These are phyloP conservation scores for Uropsilus gracilis DNA, from an alignment of 2,113 vertebrate genomes.

Conservation along the genomic window DNA sequence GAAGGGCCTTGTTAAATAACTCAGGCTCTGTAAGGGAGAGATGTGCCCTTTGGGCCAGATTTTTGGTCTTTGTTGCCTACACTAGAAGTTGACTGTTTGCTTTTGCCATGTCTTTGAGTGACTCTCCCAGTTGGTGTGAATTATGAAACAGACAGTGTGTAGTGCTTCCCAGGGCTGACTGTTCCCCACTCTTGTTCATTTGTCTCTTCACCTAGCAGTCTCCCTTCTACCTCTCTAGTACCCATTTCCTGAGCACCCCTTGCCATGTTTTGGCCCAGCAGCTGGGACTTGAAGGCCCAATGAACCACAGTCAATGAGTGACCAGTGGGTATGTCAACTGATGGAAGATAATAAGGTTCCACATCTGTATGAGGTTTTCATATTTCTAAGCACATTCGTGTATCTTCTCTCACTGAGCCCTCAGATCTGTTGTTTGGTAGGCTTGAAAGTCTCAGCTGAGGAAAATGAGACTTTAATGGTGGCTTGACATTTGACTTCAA, in stretches of 20 bases:
- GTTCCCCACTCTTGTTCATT: no score
- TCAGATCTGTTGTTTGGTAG: background rate
- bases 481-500: conserved; percentile 61
- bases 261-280: background rate
- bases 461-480: conserved; percentile 56
- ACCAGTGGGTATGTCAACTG: background rate
- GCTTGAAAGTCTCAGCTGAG: conserved; percentile 37
- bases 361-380: background rate
- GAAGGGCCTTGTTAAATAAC: background rate
- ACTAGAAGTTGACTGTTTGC: background rate
- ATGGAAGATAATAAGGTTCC: background rate
- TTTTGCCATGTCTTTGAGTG: background rate
- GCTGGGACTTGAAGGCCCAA: background rate
- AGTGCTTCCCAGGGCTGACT: background rate
- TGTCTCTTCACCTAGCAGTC: background rate
- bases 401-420: background rate
- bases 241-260: background rate
- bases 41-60: background rate
- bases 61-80: background rate
- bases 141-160: background rate
- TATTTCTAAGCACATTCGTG: background rate
- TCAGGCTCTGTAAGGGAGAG: background rate
- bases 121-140: background rate
- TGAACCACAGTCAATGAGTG: background rate
- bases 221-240: background rate